Base-by-base conservation (phyloP, 2,113 vertebrate genomes). In the Noturus placidus region DNA sequence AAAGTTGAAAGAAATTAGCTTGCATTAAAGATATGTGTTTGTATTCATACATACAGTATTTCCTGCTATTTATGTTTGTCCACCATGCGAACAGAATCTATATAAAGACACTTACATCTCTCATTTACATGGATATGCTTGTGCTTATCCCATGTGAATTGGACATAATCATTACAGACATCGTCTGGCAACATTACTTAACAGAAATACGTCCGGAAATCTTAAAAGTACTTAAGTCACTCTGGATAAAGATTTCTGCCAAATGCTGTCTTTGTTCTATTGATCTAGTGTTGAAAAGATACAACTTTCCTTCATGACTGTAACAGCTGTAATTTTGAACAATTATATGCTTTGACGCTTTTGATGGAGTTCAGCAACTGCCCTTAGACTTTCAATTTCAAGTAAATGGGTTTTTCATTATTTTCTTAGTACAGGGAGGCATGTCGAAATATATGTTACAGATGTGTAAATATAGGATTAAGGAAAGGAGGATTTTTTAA, bases 211-310 rank as follows among this genome's bases (percentile, higher is more conserved):
- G 46, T 52, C 42, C 10, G 46, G 74, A 46, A 77, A 77, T 52
- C 46, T 77, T 52, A 42, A 74, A 70, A 70, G 69, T 35, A 70
- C 17, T 70, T 70, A 46, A 77, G 74, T 77, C 42, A 77, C 46
- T 52, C 46, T n/a, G 74, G 74, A 52, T 77, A 27, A 77, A n/a
- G 72, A 76, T 76, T 22, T 52, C 74, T 77, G 46, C 74, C 74
- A 77, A 77, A 77, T 52, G 9, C 42, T n/a, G 42, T 27, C 25
- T 52, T 52, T 77, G 5, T 77, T 52, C 25, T 77, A 52, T n/a
- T 77, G 46, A 46, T 52, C 42, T 27, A 52, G 46, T 77, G 9
- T 14, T 15, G 35, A 77, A 77, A 52, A 27, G 10, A 52, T 77
- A 74, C 22, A 74, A 50, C 10, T 14, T 76, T 76, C 11, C 38